Conservation (phyloP, 2,113 vertebrate genomes). For the Arenaria interpres region DNA sequence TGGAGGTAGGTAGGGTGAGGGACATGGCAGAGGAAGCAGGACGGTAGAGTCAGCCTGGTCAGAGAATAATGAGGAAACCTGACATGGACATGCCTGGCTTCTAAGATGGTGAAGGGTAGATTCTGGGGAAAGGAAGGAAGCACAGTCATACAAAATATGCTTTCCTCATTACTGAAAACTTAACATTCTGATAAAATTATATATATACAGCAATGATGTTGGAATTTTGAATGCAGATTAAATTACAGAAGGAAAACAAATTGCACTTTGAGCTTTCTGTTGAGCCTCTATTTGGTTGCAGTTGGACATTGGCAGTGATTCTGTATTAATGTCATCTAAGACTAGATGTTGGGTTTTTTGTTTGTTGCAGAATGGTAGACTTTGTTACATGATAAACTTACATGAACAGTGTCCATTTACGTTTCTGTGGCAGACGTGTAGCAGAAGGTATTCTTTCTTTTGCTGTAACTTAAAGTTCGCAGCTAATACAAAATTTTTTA, state of each 20-base stretch:
- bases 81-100: neutral
- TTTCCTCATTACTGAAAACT: neutral
- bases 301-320: neutral
- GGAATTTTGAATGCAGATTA: neutral
- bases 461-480: neutral
- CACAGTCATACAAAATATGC: neutral
- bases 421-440: neutral
- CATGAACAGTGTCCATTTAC: neutral
- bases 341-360: neutral
- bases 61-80: neutral
- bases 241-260: neutral
- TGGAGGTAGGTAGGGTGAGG: neutral
- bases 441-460: neutral
- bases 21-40: accelerated
- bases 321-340: neutral
- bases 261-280: neutral
- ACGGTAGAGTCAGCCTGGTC: neutral
- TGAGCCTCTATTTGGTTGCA: neutral
- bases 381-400: neutral
- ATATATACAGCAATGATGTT: neutral
- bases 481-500: neutral
- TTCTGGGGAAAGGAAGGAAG: neutral
- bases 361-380: neutral
- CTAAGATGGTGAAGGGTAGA: neutral
- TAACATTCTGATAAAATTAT: neutral